These are phyloP conservation scores for Opisthocomus hoazin DNA, from an alignment of 2,113 vertebrate species.

Conservation along the genomic window DNA sequence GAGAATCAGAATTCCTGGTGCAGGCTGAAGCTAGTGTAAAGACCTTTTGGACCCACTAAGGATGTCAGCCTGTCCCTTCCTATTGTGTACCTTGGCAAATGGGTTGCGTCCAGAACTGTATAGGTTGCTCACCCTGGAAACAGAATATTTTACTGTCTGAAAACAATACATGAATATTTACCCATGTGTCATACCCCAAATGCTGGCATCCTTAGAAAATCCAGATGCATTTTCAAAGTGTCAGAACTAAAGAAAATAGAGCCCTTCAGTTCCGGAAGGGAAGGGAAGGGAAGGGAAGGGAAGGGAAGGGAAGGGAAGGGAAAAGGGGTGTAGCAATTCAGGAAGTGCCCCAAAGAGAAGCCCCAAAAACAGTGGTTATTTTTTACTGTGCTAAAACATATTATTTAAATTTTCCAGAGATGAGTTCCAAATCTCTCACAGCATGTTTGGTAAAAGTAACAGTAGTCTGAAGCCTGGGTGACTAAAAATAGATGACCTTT, in stretches of 20 bases:
- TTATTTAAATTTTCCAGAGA: neutral
- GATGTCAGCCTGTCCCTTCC: neutral
- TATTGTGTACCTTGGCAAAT: neutral
- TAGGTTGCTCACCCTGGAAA: neutral
- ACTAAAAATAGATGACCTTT: neutral
- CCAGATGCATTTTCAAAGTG: neutral
- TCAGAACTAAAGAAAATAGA: neutral
- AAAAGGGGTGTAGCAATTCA: neutral
- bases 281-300: fast-evolving
- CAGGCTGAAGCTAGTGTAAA: neutral
- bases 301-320: neutral
- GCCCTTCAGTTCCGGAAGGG: too few species aligned
- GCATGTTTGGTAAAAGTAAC: neutral
- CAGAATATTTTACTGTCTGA: neutral
- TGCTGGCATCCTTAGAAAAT: neutral
- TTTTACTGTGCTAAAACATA: neutral
- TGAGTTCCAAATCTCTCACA: neutral
- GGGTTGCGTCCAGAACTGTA: neutral
- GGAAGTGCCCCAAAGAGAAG: neutral
- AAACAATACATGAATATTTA: neutral
- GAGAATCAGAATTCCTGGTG: neutral
- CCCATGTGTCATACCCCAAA: neutral
- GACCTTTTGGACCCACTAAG: neutral
- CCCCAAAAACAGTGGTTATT: neutral
- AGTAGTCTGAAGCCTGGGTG: neutral